Base-by-base conservation (phyloP, 1,140 invertebrate species). In the Euura saliciscinereae region DNA sequence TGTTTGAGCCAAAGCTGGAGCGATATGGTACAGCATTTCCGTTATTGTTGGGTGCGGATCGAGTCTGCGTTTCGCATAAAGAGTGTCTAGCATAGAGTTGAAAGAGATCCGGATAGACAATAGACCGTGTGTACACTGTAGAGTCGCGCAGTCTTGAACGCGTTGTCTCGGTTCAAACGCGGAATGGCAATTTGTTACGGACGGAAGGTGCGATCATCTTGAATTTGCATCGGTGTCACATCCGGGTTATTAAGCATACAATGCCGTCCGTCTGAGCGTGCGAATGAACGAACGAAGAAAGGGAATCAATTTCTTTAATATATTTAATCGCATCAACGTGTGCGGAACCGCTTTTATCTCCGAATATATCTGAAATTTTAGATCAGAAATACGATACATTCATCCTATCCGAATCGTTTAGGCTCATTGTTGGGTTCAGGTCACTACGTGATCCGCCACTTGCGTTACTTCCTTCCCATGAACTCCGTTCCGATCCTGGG, bases 221-320 rank as follows among this genome's bases (percentile, higher is more conserved):
- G 13, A 67, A 13, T 69, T 44, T 44, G 44, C n/a, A 69, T 69
- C 44, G 68, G 68, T 69, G 68, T 69, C 68, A 69, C 68, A 69
- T 69, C 68, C 68, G 68, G 68, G 28, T 69, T 46, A 46, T 43
- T n/a, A 69, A 44, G 68, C 68, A 46, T 45, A 44, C 68, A 69
- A 46, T 69, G 44, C 6, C 43, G 11, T 42, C 5, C 68, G 68
- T 10, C 8, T 66, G 13, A 28, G 28, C 66, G 66, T 66, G 66
- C 3, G 66, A 13, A 67, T 28, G 8, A 28, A 28, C 1, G 28
- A 28, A 28, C 28, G 28, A 28, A 28, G 28, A 28, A 28, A 28
- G 28, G 28, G 28, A 28, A 28, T 28, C 28, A 28, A 28, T 28
- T 28, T 28, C 28, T 28, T 28, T 28, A 28, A 28, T 28, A 28